These are phyloP conservation scores for Pseudococcus jackbeardsleyi DNA, from an alignment of 2,888 invertebrate genomes.

Conservation along the genomic window DNA sequence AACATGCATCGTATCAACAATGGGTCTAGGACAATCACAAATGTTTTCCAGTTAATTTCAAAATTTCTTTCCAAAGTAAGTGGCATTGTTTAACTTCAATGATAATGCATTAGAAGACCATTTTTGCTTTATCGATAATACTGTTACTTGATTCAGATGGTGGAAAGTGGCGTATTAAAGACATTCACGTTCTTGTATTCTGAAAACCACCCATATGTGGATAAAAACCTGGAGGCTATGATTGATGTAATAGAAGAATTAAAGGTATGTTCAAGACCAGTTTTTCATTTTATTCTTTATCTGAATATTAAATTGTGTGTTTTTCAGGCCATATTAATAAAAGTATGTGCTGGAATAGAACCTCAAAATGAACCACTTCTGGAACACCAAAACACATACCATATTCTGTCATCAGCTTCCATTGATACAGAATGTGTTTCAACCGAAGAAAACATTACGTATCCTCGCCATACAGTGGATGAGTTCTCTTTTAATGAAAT, in stretches of 20 bases:
- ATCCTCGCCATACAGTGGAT: background rate
- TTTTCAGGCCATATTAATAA: constrained; percentile 46
- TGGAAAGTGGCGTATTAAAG: constrained; percentile 50
- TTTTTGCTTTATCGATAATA: too few relatives aligned
- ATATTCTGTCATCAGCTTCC: constrained; percentile 12
- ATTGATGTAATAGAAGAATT: constrained; percentile 36
- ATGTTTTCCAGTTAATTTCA: constrained; percentile 32
- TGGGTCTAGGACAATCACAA: background rate
- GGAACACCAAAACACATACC: constrained; percentile 35
- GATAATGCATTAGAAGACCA: background rate
- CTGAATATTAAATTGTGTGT: background rate
- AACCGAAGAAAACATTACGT: background rate
- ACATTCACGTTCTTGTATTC: constrained; percentile 57
- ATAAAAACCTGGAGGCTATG: constrained; percentile 17
- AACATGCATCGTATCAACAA: background rate
- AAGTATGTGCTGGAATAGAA: background rate
- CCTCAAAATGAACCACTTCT: background rate
- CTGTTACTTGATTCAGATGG: background rate
- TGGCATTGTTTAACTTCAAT: background rate
- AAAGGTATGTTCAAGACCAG: background rate
- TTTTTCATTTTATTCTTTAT: background rate
- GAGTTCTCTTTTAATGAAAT: constrained; percentile 39
- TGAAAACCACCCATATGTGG: constrained; percentile 27
- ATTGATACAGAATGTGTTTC: constrained; percentile 20
- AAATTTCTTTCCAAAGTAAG: constrained; percentile 57